Evolutionary conservation across 1,140 invertebrate species (phyloP).

Genomic region (Diprion similis): DNA sequence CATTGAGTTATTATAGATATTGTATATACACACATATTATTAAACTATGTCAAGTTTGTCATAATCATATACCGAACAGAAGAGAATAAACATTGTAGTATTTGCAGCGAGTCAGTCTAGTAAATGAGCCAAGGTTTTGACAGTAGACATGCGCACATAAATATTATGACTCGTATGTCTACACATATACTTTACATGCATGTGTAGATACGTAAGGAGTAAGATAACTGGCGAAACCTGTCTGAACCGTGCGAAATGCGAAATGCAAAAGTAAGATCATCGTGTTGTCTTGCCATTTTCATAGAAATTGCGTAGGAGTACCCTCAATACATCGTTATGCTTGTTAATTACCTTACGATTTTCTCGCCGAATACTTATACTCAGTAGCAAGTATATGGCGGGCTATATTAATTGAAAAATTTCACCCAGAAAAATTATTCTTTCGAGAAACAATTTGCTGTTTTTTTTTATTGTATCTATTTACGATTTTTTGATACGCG

Average conservation of each 20-base stretch:
- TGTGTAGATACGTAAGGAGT: background rate
- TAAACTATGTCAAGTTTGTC: background rate
- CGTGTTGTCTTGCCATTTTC: conserved; percentile 27
- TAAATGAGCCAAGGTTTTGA: background rate
- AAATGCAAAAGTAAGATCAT: conserved; percentile 10
- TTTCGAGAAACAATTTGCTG: background rate
- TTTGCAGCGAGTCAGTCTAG: too few species aligned
- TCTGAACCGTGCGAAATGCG: conserved; percentile 16
- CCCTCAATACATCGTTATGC: conserved; percentile 29
- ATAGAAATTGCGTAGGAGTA: conserved; percentile 28
- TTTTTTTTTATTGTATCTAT: conserved; percentile 10
- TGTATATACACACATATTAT: too few species aligned
- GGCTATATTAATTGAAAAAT: background rate
- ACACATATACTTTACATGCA: background rate
- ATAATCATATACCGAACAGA: background rate
- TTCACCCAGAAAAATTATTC: background rate
- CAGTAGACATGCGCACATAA: background rate
- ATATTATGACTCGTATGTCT: background rate
- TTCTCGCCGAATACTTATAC: conserved; percentile 1
- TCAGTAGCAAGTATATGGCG: background rate
- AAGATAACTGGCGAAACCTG: conserved; percentile 20
- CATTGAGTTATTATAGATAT: too few species aligned
- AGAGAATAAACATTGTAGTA: too few species aligned
- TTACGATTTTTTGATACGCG: too few species aligned
- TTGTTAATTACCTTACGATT: background rate